These are phyloP conservation scores for Macrobrachium rosenbergii DNA, from an alignment of 1,140 invertebrate genomes.

Conservation along the genomic window DNA sequence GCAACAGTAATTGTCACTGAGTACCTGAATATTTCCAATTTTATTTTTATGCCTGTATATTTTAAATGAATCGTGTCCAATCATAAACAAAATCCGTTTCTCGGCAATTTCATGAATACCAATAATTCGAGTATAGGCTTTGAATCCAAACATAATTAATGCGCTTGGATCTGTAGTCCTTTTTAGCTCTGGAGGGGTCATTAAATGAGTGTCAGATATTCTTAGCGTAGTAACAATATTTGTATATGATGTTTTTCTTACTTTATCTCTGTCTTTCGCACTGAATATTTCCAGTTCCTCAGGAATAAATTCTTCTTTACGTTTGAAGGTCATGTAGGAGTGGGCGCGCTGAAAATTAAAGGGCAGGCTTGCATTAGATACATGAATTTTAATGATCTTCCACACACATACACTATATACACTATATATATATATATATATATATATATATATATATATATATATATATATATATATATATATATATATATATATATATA, in stretches of 20 bases:
- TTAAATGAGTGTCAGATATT: not conserved
- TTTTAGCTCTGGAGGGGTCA: too few species aligned
- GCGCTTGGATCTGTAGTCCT: too few species aligned
- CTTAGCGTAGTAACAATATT: not conserved
- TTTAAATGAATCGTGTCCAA: too few species aligned
- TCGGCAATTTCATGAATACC: too few species aligned
- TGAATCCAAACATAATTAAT: too few species aligned
- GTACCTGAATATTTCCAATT: too few species aligned
- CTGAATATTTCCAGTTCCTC: conserved; percentile 24
- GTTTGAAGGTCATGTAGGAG: conserved; percentile 15
- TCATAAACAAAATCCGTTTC: too few species aligned
- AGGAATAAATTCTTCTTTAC: conserved; percentile 28
- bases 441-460: not conserved
- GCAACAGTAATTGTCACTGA: too few species aligned
- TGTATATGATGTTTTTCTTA: not conserved
- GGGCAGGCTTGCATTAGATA: not conserved
- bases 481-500: not conserved
- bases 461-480: not conserved
- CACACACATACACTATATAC: not conserved
- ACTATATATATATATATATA: not conserved
- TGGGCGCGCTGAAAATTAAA: not conserved
- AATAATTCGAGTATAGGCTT: too few species aligned
- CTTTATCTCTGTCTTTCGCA: conserved; percentile 30
- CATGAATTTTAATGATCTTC: not conserved
- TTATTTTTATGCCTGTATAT: too few species aligned